Evolutionary conservation across 2,797 vertebrate genomes (phyloP).

Genomic region (Pangasius larnaudii): DNA sequence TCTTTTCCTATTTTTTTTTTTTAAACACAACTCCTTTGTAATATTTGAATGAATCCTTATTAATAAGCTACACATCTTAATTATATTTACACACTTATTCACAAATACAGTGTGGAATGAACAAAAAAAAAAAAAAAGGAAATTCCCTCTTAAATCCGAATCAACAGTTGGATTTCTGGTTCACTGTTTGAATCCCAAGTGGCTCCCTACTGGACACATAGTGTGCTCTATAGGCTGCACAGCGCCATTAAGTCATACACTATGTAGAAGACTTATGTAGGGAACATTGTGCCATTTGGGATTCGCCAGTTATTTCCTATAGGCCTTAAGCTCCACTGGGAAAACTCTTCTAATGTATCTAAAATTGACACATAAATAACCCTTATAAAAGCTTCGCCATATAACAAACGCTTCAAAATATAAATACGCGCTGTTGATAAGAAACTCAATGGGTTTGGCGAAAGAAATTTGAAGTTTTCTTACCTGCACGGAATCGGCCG

Average conservation of each 20-base stretch:
- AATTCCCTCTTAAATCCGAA: conserved; percentile 14
- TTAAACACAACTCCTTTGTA: not conserved
- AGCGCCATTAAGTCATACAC: not conserved
- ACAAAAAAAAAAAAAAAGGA: not conserved
- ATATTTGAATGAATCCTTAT: not conserved
- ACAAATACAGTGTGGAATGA: too few relatives aligned
- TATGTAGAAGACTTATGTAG: not conserved
- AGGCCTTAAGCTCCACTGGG: conserved; percentile 28
- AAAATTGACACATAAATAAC: not conserved
- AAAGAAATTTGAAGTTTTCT: conserved; percentile 41
- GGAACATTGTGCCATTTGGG: conserved; percentile 6
- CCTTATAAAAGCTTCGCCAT: not conserved
- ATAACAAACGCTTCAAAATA: not conserved
- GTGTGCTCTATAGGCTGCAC: not conserved
- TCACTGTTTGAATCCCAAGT: not conserved
- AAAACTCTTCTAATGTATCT: not conserved
- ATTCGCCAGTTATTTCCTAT: conserved; percentile 54
- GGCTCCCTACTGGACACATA: not conserved
- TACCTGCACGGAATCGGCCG: conserved; percentile 70
- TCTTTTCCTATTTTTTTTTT: not conserved
- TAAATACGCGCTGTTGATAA: not conserved
- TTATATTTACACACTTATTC: not conserved
- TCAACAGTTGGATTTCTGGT: conserved; percentile 61
- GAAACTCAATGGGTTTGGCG: not conserved
- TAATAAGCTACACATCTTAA: not conserved